These are phyloP conservation scores for Tetragonula carbonaria DNA, from an alignment of 2,888 invertebrate species.

Conservation along the genomic window DNA sequence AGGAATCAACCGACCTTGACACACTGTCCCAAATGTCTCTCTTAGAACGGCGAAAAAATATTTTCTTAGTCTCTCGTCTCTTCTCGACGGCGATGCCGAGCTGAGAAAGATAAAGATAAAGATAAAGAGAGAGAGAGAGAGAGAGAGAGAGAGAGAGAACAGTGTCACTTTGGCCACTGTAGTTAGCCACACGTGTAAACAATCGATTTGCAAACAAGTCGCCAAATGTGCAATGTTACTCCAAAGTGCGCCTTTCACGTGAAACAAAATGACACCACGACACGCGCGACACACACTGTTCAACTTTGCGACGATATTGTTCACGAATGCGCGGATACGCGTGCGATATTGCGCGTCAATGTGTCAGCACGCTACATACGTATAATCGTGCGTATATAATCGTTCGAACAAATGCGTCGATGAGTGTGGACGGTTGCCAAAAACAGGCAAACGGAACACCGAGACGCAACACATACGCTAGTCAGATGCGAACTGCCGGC, in stretches of 20 bases:
- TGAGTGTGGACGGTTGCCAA: neutral
- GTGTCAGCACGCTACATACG: neutral
- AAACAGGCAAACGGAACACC: neutral
- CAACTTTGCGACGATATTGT: neutral
- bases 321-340: neutral
- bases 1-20: conserved; percentile 66
- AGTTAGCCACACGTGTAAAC: neutral
- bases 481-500: conserved; percentile 75
- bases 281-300: neutral
- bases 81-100: too few species aligned
- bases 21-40: conserved; percentile 67
- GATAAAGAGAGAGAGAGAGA: too few species aligned
- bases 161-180: neutral
- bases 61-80: neutral
- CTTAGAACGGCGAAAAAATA: conserved; percentile 28
- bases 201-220: neutral
- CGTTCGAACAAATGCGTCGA: neutral
- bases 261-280: neutral
- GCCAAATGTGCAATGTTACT: too few species aligned
- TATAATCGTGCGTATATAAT: neutral
- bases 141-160: too few species aligned
- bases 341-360: neutral
- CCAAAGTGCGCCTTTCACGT: neutral
- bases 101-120: too few species aligned
- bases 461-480: conserved; percentile 62